Evolutionary conservation across 2,888 invertebrate genomes (phyloP), one percentile per base, ranked within the genome.

Genomic region (Agonum fuliginosum): DNA sequence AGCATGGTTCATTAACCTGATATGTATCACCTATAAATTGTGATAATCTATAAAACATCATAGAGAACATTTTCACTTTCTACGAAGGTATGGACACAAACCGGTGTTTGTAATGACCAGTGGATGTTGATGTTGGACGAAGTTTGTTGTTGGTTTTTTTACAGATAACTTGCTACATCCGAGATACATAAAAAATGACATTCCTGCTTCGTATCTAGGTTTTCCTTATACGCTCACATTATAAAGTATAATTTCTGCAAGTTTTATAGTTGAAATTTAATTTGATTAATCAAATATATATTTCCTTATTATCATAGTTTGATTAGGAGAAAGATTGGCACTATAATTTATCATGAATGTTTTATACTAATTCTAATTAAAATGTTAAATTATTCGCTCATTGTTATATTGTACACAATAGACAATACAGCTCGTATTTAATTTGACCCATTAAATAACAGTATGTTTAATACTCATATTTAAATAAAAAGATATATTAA

Each of bases 31-130:
- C 41, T 54, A 58, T 72, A 72, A 72, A 54, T 72, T 41, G 51
- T 14, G 37, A 72, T 72, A 58, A 72, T 72, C 54, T 54, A 72
- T 72, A 72, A 72, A 72, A 72, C 72, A 72, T 72, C 72, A 54
- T 24, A 12, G 54, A 34, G 34, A 30, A 22, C 37, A 54, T 72
- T 72, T 72, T 72, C 72, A 72, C 72, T 72, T 72, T 72, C 72
- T 72, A 72, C 54, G 54, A n/a, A 14, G 72, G 70, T 70, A 70
- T 70, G 24, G 14, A 14, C 17, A 27, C 22, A n/a, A 24, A 43
- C 70, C 37, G 4, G 27, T 46, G 43, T 46, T 20, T 14, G n/a
- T 46, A 70, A 70, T 24, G 22, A 67, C 41, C 24, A 17, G 20
- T 8, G 46, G 46, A 6, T 8, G 8, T 8, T 34, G 48, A 5